Evolutionary conservation across 2,888 invertebrate species (phyloP), one percentile per base, ranked within the genome.

Genomic region (Invenusta paracnida): DNA sequence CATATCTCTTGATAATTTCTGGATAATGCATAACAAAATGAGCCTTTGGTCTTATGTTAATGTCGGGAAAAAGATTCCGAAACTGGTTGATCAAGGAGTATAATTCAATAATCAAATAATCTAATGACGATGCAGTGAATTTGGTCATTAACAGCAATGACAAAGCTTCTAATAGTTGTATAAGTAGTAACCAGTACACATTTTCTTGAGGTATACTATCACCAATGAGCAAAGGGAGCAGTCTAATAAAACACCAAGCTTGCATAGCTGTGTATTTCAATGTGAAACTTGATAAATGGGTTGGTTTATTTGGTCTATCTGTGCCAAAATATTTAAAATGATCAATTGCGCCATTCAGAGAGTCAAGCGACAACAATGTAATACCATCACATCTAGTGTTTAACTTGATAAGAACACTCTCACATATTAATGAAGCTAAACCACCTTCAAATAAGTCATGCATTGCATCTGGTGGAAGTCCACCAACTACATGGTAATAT

Each of bases 361-460:
- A 11, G 11, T 79, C 79, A 79, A 79, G 23, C 2, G 23, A 25
- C 11, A 79, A 11, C 2, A 79, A 79, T 11, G 5, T 79, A 48
- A 48, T 17, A 48, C 48, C 48, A 48, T 48, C 17, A 11, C 48
- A 17, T 27, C n/a, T 79, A 11, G 2, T n/a, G 11, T 11, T 11
- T 11, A 79, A n/a, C n/a, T 79, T 79, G 5, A 11, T n/a, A 5
- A 79, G 28, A 2, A 79, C 79, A 25, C 11, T 25, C 79, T 79
- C 25, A 25, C 25, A 25, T 23, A 79, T 79, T 25, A 11, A 11
- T 23, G 23, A 27, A 11, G 79, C 79, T 11, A 79, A n/a, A 79
- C 79, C 79, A 27, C 79, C 79, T 79, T 79, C 79, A 79, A 79
- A 79, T 79, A 79, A 79, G 28, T 79, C 79, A 79, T 79, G 79